Percentiles rank a stretch among this genome's conserved stretches.
phyloP scores from a whole-genome alignment of 2,888 invertebrate genomes.

The Hydriomena furcata region DNA sequence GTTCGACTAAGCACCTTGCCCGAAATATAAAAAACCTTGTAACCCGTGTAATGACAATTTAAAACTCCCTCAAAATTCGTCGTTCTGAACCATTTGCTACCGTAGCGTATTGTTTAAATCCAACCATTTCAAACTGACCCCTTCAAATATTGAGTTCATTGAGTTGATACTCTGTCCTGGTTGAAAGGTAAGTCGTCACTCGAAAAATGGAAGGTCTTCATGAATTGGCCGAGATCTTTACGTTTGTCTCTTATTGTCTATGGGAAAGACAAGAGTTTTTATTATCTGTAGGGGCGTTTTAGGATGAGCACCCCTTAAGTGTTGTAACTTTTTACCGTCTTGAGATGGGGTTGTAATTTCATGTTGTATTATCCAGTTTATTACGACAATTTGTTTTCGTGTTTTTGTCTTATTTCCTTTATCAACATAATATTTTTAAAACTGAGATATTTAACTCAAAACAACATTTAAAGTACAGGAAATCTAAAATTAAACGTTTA shows the following conservation, averaged over 20 bases:
- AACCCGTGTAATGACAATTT: conserved; percentile 78
- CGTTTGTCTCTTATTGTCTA: conserved; percentile 76
- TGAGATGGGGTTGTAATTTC: conserved; percentile 58
- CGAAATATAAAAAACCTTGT: conserved; percentile 68
- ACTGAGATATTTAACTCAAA: neutral
- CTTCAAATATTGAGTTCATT: neutral
- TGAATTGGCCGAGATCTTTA: conserved; percentile 55
- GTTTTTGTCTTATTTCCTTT: conserved; percentile 3
- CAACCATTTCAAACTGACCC: conserved; percentile 47
- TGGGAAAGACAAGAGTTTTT: conserved; percentile 77
- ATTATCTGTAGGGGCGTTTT: conserved; percentile 77
- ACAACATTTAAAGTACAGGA: conserved; percentile 12
- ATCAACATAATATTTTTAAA: neutral
- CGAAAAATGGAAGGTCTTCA: conserved; percentile 35
- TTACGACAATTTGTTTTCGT: conserved; percentile 28
- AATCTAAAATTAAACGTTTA: conserved; percentile 14
- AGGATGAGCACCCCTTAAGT: conserved; percentile 71
- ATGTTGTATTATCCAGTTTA: conserved; percentile 41
- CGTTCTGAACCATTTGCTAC: conserved; percentile 72
- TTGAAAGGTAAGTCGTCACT: neutral
- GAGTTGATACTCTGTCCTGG: neutral
- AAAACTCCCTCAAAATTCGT: conserved; percentile 67
- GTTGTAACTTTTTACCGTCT: conserved; percentile 60
- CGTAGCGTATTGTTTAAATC: conserved; percentile 58
- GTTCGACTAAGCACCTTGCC: conserved; percentile 66